These are phyloP conservation scores for Thera britannica DNA, from an alignment of 2,888 invertebrate genomes.

Conservation along the genomic window DNA sequence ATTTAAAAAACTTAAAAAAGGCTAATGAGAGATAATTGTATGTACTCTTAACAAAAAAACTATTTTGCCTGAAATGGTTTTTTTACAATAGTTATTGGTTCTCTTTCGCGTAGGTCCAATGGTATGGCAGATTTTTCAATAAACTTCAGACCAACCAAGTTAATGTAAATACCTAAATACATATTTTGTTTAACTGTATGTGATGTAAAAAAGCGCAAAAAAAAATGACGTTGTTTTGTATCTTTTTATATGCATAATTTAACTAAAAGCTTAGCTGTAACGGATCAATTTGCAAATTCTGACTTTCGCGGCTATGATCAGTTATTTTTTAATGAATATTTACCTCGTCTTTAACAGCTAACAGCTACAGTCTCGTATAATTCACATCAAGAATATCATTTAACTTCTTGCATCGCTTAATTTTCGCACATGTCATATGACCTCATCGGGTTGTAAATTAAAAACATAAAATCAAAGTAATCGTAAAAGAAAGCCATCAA, in stretches of 20 bases:
- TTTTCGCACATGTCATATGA: conserved; percentile 41
- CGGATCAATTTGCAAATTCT: conserved; percentile 10
- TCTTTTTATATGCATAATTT: not conserved
- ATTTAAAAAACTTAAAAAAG: too few species aligned
- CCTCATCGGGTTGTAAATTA: conserved; percentile 60
- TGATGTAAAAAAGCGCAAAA: not conserved
- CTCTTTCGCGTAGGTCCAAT: too few species aligned
- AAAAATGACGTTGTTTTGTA: not conserved
- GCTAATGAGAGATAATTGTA: too few species aligned
- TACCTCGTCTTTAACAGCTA: conserved; percentile 6
- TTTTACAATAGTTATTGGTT: too few species aligned
- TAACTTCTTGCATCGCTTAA: conserved; percentile 5
- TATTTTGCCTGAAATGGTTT: too few species aligned
- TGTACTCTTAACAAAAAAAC: too few species aligned
- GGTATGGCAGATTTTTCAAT: too few species aligned
- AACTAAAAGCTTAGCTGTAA: conserved; percentile 2
- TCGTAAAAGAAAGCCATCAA: conserved; percentile 77
- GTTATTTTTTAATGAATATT: conserved; percentile 3
- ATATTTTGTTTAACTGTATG: not conserved
- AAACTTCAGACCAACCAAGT: too few species aligned
- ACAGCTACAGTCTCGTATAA: conserved; percentile 12
- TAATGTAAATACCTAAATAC: too few species aligned
- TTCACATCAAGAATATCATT: conserved; percentile 12
- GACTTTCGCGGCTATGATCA: conserved; percentile 7
- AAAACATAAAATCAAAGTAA: conserved; percentile 58